Percentiles rank a stretch among this genome's conserved stretches.
Conservation (phyloP, 2,113 vertebrate species). For the Nipponia nippon region DNA sequence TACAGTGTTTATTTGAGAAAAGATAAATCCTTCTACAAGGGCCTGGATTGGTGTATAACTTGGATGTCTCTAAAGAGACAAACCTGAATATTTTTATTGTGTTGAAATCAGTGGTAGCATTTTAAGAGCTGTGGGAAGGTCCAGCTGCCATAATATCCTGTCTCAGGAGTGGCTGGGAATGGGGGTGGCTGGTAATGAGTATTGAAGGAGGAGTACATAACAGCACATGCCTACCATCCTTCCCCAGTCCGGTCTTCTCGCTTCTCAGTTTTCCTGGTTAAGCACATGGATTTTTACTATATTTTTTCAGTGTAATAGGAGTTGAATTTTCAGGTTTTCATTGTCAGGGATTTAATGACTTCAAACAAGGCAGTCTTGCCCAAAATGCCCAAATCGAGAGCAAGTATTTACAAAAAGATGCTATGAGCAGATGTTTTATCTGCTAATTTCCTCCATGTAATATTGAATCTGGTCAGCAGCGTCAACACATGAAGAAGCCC, state of each 20-base stretch:
- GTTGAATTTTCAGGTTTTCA: not conserved
- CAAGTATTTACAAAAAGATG: not conserved
- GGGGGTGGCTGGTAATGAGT: fast-evolving
- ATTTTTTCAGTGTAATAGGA: no score
- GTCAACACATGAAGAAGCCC: fast-evolving
- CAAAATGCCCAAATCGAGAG: not conserved
- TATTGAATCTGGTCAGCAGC: no score
- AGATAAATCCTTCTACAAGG: not conserved
- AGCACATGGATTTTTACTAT: not conserved
- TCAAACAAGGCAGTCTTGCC: not conserved
- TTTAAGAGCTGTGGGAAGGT: no score
- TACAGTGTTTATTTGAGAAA: fast-evolving
- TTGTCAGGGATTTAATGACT: not conserved
- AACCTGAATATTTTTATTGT: not conserved
- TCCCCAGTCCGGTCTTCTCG: fast-evolving
- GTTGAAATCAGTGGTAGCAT: not conserved
- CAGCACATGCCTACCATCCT: fast-evolving
- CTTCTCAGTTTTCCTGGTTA: not conserved
- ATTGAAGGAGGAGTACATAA: fast-evolving
- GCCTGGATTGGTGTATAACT: no score
- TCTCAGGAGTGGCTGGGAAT: fast-evolving
- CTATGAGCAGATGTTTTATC: not conserved
- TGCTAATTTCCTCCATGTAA: not conserved
- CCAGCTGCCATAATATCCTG: fast-evolving
- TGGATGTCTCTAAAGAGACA: not conserved